These are phyloP conservation scores for Nibea coibor DNA, from an alignment of 2,113 vertebrate species.

Conservation along the genomic window DNA sequence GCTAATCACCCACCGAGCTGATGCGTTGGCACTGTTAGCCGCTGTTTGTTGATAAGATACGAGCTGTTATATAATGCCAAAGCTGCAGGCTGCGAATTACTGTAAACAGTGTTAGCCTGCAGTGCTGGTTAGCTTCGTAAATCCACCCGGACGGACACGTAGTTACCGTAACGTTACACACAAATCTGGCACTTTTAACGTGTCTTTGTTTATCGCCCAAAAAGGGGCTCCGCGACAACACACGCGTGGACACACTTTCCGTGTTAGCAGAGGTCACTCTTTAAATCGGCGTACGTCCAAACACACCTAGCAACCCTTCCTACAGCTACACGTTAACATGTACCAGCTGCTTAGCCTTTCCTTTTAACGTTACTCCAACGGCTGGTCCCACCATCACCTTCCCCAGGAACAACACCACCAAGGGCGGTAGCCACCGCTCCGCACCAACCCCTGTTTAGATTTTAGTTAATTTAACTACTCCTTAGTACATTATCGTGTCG, in stretches of 20 bases:
- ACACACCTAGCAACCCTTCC: not conserved
- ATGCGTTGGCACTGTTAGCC: conserved; percentile 22
- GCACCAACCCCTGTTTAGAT: conserved; percentile 12
- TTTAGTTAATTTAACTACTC: conserved; percentile 20
- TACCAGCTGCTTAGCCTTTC: not conserved
- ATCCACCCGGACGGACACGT: conserved; percentile 38
- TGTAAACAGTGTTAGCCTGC: not conserved
- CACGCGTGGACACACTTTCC: accelerated
- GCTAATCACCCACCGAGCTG: conserved; percentile 8
- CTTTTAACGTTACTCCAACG: not conserved
- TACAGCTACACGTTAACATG: not conserved
- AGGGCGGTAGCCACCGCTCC: conserved; percentile 51
- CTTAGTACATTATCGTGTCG: not conserved
- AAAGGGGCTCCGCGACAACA: accelerated
- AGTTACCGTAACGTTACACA: conserved; percentile 3
- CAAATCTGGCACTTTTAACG: not conserved
- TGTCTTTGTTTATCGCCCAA: not conserved
- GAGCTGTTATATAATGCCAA: not conserved
- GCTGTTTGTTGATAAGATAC: not conserved
- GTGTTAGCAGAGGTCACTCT: not conserved
- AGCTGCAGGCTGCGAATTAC: accelerated
- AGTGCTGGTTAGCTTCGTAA: too few species aligned
- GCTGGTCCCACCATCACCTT: not conserved
- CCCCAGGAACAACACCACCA: not conserved
- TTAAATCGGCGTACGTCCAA: not conserved